Evolutionary conservation across 2,113 vertebrate species (phyloP).

Genomic region (Pituophis catenifer): DNA sequence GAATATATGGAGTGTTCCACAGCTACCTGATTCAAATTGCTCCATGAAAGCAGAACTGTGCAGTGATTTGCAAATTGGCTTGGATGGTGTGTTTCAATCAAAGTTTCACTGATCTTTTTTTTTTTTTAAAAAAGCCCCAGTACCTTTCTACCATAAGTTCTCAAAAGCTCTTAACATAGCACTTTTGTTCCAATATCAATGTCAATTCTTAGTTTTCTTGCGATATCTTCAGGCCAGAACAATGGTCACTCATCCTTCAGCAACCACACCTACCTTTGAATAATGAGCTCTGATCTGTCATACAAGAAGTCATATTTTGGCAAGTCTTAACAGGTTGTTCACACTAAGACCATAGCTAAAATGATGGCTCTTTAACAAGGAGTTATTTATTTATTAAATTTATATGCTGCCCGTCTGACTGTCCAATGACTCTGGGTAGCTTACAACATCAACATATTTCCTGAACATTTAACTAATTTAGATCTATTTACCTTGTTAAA

Average conservation of each 20-base stretch:
- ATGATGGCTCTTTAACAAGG: not conserved
- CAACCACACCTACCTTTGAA: not conserved
- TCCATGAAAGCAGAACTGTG: not conserved
- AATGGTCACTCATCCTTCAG: not conserved
- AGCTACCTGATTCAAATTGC: not conserved
- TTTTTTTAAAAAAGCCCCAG: not conserved
- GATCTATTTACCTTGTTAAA: not conserved
- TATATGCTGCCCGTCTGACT: not conserved
- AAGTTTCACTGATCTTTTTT: not conserved
- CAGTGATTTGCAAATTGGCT: not conserved
- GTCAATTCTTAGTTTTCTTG: not conserved
- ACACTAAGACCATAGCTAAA: not conserved
- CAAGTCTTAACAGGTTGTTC: not conserved
- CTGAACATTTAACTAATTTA: not conserved
- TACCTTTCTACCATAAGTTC: not conserved
- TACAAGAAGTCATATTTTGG: not conserved
- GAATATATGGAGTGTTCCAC: not conserved
- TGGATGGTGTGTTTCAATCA: not conserved
- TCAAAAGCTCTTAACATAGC: not conserved
- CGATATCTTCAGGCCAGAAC: not conserved
- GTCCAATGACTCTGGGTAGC: not conserved
- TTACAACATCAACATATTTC: not conserved
- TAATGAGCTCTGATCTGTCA: not conserved
- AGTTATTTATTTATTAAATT: not conserved
- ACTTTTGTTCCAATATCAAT: not conserved